Evolutionary conservation across 2,113 vertebrate genomes (phyloP), one percentile per base, ranked within the genome.

Genomic region (Prionailurus viverrinus): DNA sequence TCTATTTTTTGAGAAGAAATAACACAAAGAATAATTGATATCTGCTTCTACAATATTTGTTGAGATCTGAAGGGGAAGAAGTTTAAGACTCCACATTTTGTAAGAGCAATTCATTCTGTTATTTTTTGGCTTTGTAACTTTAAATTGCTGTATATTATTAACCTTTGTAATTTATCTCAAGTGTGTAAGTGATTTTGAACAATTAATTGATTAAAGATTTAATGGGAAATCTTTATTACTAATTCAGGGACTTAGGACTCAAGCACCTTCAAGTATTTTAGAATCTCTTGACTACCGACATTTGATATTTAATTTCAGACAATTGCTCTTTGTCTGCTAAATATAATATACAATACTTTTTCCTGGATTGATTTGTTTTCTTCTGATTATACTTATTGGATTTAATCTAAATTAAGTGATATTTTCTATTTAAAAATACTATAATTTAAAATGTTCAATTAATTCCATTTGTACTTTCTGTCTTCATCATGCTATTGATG

Each of bases 291-390:
- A 55, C 63, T 71, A 23, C 36, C 31, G 39, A 61, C 69, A 25
- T 58, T 61, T 89, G 29, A 66, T 69, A 94, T 81, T 94, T 71
- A 81, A 89, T 88, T 94, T 73, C 36, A n/a, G 89, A 3, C 27
- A 88, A 89, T 63, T 71, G 15, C 14, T 81, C 4, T 88, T 39
- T 53, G 7, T 31, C 15, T 21, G 16, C 65, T 61, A 94, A n/a
- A 80, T 69, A 69, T 80, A 80, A 36, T 80, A 94, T 27, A 69
- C 4, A 58, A 48, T n/a, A 9, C 19, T 31, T 78, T 80, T 58
- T 76, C 69, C 16, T 48, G 53, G 19, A 31, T 31, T 76, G 16
- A 45, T 68, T 68, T 78, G 14, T 89, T 10, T 74, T 89, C 36
- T 14, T 31, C 31, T 81, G 13, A 45, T 48, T 80, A 61, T 61